Base-by-base conservation (phyloP, 1,140 invertebrate species). In the Bombus breviceps region DNA sequence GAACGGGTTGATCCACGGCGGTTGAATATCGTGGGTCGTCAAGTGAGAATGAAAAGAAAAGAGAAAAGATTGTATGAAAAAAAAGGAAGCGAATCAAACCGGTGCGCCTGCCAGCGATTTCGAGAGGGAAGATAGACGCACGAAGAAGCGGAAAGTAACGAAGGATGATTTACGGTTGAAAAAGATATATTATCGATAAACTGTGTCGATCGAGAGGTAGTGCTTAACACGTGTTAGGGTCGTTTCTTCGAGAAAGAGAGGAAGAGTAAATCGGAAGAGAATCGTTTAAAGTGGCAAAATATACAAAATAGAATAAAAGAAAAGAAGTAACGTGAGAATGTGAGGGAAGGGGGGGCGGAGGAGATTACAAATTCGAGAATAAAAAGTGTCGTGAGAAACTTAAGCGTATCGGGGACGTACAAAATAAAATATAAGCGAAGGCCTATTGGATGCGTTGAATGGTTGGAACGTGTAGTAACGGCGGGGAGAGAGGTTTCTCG, bases 61-160 rank as follows among this genome's bases (percentile, higher is more conserved):
- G n/a, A 5, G 28, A 53, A 64, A 28, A 28, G 39, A 83, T 8
- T 22, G 78, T 22, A 4, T 37, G 77, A 12, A 15, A 53, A 71
- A 74, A 34, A 8, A 32, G n/a, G n/a, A 39, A 69, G 59, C 10
- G 84, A 68, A 34, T 34, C 74, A 62, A 81, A 71, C 76, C 78
- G 88, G 75, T 88, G 88, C 43, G 87, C 91, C 91, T 91, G 93
- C 92, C 93, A 93, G 94, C 90, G 88, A 90, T 91, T 93, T 92
- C 91, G 91, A 92, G 91, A 91, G 93, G 92, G 92, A 93, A 92
- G 90, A 92, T 89, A 88, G 91, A 92, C 86, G 89, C 87, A 92
- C 83, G 89, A 91, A 86, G 78, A 59, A 89, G 88, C 82, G 82
- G 89, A 87, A 87, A 92, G 86, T 91, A 91, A 89, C 84, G 89